These are phyloP conservation scores for Onychomys arenicola DNA, from an alignment of 2,797 vertebrate species.

Conservation along the genomic window DNA sequence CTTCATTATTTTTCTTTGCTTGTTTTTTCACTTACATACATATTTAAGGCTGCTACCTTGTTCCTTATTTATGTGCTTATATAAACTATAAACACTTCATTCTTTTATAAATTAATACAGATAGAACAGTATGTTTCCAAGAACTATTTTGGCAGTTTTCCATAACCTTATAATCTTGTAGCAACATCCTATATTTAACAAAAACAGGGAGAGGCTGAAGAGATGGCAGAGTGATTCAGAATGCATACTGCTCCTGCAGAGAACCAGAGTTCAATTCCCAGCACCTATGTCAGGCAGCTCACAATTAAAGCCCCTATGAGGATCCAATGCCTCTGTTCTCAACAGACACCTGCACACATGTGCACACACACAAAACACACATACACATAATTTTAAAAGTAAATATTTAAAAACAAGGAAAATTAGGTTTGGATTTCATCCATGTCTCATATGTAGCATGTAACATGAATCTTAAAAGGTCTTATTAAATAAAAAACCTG, in stretches of 20 bases:
- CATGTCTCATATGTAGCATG: constrained; percentile 26
- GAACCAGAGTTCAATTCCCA: not conserved
- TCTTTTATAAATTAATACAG: constrained; percentile 63
- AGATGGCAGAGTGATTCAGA: not conserved
- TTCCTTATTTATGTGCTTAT: constrained; percentile 10
- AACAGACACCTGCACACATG: not conserved
- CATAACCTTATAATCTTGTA: constrained; percentile 52
- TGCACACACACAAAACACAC: not conserved
- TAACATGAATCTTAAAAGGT: too few relatives aligned
- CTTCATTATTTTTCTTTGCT: not conserved
- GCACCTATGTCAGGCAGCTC: not conserved
- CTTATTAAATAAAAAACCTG: too few relatives aligned
- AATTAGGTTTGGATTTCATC: constrained; percentile 58
- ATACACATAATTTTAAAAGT: not conserved
- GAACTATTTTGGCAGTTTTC: constrained; percentile 41
- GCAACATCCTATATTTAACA: constrained; percentile 53
- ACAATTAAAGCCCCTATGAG: not conserved
- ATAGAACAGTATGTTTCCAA: constrained; percentile 60
- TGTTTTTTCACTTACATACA: constrained; percentile 12
- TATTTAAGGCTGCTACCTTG: constrained; percentile 30
- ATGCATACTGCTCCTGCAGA: too few relatives aligned
- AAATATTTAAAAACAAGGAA: constrained; percentile 38
- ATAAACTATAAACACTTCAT: not conserved
- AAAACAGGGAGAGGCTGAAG: constrained; percentile 18
- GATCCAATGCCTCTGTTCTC: not conserved